Percentiles rank a stretch among this genome's conserved stretches.
Evolutionary conservation across 2,797 vertebrate genomes (phyloP).

Genomic region (Neosilurus mollespiculum): DNA sequence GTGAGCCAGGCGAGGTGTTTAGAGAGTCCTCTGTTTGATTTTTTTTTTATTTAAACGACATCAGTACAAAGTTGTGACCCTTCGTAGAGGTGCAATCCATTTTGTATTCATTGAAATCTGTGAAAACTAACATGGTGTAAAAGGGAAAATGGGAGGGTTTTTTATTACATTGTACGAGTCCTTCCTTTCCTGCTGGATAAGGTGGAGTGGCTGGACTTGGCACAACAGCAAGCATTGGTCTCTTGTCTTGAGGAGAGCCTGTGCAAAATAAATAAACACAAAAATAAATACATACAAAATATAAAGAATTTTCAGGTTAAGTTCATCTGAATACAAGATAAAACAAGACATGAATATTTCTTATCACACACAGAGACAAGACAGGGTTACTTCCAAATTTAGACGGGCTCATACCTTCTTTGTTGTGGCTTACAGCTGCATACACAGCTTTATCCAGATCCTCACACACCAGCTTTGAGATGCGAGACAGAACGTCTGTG

Average conservation of each 20-base stretch:
- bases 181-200: conserved; percentile 68
- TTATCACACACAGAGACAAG: background rate
- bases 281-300: too few species aligned
- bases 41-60: background rate
- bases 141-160: background rate
- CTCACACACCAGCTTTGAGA: conserved; percentile 76
- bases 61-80: background rate
- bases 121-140: background rate
- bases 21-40: too few species aligned
- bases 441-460: conserved; percentile 75
- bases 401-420: conserved; percentile 62
- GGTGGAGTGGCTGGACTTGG: conserved; percentile 75
- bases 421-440: conserved; percentile 66
- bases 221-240: conserved; percentile 74
- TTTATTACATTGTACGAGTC: conserved; percentile 69
- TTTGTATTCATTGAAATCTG: background rate
- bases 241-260: conserved; percentile 80
- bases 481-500: conserved; percentile 70
- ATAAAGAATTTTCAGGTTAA: background rate
- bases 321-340: background rate
- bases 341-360: background rate
- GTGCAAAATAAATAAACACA: background rate
- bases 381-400: background rate
- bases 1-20: too few species aligned
- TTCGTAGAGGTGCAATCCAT: background rate